Evolutionary conservation across 2,797 vertebrate species (phyloP), one percentile per base, ranked within the genome.

Genomic region (Sphenodon punctatus): DNA sequence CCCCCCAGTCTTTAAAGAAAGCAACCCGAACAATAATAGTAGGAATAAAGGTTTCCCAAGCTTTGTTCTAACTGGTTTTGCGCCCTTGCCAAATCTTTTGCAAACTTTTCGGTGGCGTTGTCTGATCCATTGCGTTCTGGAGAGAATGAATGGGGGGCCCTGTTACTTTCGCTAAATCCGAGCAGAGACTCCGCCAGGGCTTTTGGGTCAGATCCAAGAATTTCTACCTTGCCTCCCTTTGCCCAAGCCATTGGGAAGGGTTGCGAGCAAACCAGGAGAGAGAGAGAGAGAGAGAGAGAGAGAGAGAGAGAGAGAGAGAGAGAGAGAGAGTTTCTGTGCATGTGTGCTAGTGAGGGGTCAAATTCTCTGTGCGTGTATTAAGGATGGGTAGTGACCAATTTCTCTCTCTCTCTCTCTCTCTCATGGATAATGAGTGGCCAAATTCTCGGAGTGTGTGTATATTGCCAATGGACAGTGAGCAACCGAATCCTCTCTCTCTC

Each of bases 11-110:
- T n/a, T n/a, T n/a, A n/a, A n/a, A n/a, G n/a, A n/a, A n/a, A n/a
- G n/a, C n/a, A n/a, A n/a, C n/a, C n/a, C n/a, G n/a, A n/a, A n/a
- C n/a, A n/a, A n/a, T 81, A 27, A 82, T 72, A 56, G 34, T 8
- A 34, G 4, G 34, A 23, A 63, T 30, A 59, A 64, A 90, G n/a
- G 25, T 80, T 87, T 82, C 75, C 77, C 84, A 86, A 78, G 81
- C 49, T 85, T 78, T 43, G 76, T 46, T 72, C 39, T 11, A 68
- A 86, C 77, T 17, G 65, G 82, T 67, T 82, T 70, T 15, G 74
- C 38, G 65, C 63, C 79, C 76, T 84, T 81, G 10, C 30, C 67
- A 66, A 55, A 61, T 5, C 3, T 7, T 76, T 53, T 65, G 59
- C 64, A 69, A 66, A 80, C 30, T 64, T 82, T 12, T 75, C 55